phyloP scores from a whole-genome alignment of 2,113 vertebrate species.

The Miniopterus natalensis region DNA sequence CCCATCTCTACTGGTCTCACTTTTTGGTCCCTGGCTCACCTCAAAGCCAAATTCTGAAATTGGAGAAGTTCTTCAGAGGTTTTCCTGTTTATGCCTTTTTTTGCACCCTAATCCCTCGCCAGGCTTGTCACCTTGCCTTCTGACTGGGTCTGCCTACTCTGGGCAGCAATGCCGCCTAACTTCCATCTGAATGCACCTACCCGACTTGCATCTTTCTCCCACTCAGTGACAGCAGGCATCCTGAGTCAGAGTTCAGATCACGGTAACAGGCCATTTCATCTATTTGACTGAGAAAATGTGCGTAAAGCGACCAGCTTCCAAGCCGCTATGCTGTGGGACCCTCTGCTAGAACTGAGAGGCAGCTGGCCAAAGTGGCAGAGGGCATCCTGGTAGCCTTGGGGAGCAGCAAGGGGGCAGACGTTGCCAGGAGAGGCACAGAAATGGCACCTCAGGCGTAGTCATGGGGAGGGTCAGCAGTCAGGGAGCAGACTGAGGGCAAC shows the following conservation, averaged over 20 bases:
- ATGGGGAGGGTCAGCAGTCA: background rate
- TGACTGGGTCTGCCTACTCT: background rate
- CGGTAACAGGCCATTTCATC: background rate
- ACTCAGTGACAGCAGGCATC: background rate
- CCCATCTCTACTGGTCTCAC: background rate
- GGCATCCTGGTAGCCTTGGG: background rate
- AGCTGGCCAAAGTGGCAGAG: background rate
- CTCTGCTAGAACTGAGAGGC: background rate
- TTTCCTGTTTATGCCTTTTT: background rate
- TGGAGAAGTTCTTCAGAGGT: background rate
- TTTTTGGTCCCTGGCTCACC: background rate
- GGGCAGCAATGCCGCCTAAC: background rate
- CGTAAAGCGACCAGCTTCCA: background rate
- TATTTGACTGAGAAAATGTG: slow-evolving; percentile 1
- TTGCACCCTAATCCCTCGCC: background rate
- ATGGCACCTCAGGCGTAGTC: background rate
- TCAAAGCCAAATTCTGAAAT: background rate
- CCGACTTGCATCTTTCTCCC: background rate
- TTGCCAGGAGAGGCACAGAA: background rate
- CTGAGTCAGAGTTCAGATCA: background rate
- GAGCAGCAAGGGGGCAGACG: background rate
- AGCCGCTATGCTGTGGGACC: background rate
- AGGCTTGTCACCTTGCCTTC: background rate
- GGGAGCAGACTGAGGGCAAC: background rate
- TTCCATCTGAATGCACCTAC: background rate